Evolutionary conservation across 2,113 vertebrate genomes (phyloP).

Genomic region (Brachirus orientalis): DNA sequence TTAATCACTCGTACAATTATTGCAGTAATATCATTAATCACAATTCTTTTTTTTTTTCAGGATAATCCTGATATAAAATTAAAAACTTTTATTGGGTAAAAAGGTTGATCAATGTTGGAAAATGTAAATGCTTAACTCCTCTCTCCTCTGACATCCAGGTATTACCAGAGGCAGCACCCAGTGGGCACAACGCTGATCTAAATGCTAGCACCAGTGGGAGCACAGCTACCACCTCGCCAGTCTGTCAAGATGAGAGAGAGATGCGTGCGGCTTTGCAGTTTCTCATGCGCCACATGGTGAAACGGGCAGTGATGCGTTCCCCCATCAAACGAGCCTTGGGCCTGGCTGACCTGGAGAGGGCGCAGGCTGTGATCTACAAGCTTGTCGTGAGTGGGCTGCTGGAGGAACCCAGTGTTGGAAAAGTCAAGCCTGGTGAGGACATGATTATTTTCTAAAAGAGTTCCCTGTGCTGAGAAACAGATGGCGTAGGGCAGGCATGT

Average conservation of each 20-base stretch:
- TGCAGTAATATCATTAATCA: too few species aligned
- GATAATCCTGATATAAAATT: too few species aligned
- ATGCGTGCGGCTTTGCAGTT: conserved; percentile 95
- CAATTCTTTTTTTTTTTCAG: too few species aligned
- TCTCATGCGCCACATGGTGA: conserved; percentile 98
- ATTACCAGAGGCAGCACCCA: conserved; percentile 81
- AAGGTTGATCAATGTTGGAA: too few species aligned
- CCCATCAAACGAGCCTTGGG: conserved; percentile 94
- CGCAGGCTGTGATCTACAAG: conserved; percentile 97
- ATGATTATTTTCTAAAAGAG: background rate
- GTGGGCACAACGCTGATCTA: conserved; percentile 93
- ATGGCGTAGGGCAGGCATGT: too few species aligned
- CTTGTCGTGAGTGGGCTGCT: conserved; percentile 91
- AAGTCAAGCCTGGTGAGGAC: conserved; percentile 84
- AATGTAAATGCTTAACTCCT: background rate
- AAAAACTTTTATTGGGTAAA: too few species aligned
- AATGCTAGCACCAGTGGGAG: conserved; percentile 49
- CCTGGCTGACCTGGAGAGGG: conserved; percentile 92
- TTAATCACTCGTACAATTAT: background rate
- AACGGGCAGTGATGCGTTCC: conserved; percentile 94
- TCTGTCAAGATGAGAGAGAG: conserved; percentile 92
- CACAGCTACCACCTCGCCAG: conserved; percentile 76
- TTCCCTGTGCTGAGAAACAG: too few species aligned
- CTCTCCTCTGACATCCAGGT: conserved; percentile 71
- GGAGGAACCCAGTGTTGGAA: conserved; percentile 90